phyloP scores from a whole-genome alignment of 2,113 vertebrate genomes.

The Orycteropus afer region DNA sequence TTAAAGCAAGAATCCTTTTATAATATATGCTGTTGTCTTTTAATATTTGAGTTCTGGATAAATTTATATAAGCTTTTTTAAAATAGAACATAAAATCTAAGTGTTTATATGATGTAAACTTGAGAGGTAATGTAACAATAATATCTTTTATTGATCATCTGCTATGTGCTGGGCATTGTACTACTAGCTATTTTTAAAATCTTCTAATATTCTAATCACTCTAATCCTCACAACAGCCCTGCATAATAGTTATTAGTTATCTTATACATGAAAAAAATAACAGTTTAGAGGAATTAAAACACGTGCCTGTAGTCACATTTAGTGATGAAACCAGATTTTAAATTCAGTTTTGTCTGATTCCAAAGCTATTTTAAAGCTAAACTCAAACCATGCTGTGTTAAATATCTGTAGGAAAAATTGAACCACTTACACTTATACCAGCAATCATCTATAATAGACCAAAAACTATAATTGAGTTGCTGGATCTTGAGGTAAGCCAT shows the following conservation, averaged over 20 bases:
- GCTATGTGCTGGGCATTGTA: neutral
- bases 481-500: neutral
- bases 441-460: neutral
- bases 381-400: neutral
- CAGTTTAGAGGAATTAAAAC: neutral
- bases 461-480: neutral
- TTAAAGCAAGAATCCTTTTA: neutral
- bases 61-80: neutral
- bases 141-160: neutral
- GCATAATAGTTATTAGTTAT: neutral
- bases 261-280: neutral
- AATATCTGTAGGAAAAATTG: neutral
- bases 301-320: neutral
- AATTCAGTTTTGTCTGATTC: neutral
- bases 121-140: neutral
- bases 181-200: neutral
- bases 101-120: slow-evolving; percentile 6
- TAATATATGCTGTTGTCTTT: neutral
- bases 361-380: slow-evolving; percentile 22
- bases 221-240: neutral
- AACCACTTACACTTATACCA: neutral
- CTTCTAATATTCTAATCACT: neutral
- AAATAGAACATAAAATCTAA: neutral
- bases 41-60: slow-evolving; percentile 13
- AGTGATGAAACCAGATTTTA: neutral